These are phyloP conservation scores for Vespertilio murinus DNA, from an alignment of 2,797 vertebrate genomes.

Conservation along the genomic window DNA sequence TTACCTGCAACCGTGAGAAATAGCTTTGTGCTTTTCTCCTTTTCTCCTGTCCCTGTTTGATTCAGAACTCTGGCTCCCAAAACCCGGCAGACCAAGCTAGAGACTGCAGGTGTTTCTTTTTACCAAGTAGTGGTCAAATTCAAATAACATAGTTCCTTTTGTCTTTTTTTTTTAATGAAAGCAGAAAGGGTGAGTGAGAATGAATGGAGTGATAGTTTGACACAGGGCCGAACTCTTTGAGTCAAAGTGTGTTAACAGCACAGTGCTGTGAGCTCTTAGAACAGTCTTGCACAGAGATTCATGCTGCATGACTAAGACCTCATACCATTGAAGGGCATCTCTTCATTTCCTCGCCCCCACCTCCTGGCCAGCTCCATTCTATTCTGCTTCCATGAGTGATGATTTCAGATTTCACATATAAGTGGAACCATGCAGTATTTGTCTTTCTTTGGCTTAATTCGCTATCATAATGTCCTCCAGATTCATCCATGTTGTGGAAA, in stretches of 20 bases:
- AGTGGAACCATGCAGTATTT: not conserved
- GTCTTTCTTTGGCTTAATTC: not conserved
- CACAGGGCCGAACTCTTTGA: not conserved
- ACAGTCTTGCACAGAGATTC: rapidly evolving
- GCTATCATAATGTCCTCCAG: not conserved
- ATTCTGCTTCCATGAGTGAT: not conserved
- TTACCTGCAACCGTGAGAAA: not conserved
- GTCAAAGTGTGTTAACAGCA: not conserved
- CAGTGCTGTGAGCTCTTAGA: not conserved
- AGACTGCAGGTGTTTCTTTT: slow-evolving; percentile 61
- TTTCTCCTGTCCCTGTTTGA: not conserved
- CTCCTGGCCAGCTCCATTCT: too few relatives aligned
- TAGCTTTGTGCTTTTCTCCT: slow-evolving; percentile 8
- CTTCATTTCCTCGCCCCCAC: rapidly evolving
- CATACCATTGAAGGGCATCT: not conserved
- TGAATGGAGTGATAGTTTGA: not conserved
- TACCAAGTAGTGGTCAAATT: slow-evolving; percentile 71
- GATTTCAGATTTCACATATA: not conserved
- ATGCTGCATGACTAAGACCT: not conserved
- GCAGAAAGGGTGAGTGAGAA: not conserved
- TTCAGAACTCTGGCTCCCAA: slow-evolving; percentile 45
- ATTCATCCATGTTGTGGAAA: not conserved
- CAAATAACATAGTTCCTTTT: not conserved
- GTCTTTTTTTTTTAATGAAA: not conserved
- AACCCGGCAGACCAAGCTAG: slow-evolving; percentile 42